phyloP scores from a whole-genome alignment of 1,140 invertebrate species.

The Dufourea novaeangliae region DNA sequence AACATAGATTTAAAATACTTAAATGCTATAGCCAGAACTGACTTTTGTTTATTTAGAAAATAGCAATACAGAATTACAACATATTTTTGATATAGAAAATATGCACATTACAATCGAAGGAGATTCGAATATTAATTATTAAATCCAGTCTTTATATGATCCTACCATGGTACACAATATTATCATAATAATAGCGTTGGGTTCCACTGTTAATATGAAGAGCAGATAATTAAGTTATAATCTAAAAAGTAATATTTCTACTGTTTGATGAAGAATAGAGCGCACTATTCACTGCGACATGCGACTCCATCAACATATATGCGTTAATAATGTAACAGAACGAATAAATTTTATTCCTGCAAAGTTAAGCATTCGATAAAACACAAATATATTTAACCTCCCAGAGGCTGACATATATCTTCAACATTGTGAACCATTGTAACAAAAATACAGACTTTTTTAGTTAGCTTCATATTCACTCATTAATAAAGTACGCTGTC shows the following conservation, averaged over 20 bases:
- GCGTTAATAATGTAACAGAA: conserved; percentile 35
- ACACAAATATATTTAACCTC: conserved; percentile 30
- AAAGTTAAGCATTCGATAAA: conserved; percentile 34
- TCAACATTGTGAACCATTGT: conserved; percentile 1
- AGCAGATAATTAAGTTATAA: conserved; percentile 16
- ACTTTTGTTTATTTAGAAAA: conserved; percentile 63
- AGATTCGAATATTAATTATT: conserved; percentile 54
- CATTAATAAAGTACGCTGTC: conserved; percentile 43
- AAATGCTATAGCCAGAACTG: conserved; percentile 63
- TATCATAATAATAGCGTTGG: conserved; percentile 33
- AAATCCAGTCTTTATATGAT: conserved; percentile 49
- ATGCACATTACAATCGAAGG: conserved; percentile 58
- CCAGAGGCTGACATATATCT: conserved; percentile 16
- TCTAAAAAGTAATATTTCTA: conserved; percentile 22
- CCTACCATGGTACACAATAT: conserved; percentile 37
- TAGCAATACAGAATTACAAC: conserved; percentile 71
- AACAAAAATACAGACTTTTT: background rate
- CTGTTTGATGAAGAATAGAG: conserved; percentile 33
- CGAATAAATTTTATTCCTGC: conserved; percentile 32
- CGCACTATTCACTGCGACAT: conserved; percentile 34
- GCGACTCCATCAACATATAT: conserved; percentile 31
- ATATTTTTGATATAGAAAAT: conserved; percentile 77
- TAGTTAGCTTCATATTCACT: background rate
- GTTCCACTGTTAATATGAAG: conserved; percentile 17
- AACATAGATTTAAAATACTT: conserved; percentile 62